phyloP scores from a whole-genome alignment of 2,888 invertebrate genomes.

The Catocala nupta region DNA sequence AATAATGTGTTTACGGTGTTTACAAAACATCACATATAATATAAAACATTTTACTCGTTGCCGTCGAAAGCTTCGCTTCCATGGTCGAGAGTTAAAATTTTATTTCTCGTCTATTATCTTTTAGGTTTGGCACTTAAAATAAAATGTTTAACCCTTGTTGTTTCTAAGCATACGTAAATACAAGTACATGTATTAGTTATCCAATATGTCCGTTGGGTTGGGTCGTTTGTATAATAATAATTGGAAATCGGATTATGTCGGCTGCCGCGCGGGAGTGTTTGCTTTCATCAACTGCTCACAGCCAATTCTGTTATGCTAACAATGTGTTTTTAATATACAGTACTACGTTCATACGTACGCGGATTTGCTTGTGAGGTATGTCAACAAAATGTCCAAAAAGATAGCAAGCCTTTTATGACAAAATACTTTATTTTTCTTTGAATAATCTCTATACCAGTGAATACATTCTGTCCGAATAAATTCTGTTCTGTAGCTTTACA shows the following conservation, averaged over 20 bases:
- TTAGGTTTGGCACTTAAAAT: not conserved
- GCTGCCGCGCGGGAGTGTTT: slow-evolving; percentile 59
- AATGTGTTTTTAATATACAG: slow-evolving; percentile 46
- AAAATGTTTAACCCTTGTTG: not conserved
- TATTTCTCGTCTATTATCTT: too few relatives aligned
- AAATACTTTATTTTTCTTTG: too few relatives aligned
- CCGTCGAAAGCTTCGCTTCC: too few relatives aligned
- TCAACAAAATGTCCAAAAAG: too few relatives aligned
- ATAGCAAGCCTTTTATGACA: too few relatives aligned
- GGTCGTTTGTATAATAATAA: slow-evolving; percentile 69
- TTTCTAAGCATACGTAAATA: slow-evolving; percentile 3
- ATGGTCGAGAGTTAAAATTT: too few relatives aligned
- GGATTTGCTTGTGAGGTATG: not conserved
- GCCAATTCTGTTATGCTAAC: slow-evolving; percentile 55
- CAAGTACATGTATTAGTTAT: slow-evolving; percentile 26
- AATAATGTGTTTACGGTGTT: too few relatives aligned
- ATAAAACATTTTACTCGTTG: too few relatives aligned
- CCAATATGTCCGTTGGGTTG: slow-evolving; percentile 34
- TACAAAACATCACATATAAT: too few relatives aligned
- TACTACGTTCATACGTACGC: not conserved
- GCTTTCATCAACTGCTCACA: slow-evolving; percentile 63
- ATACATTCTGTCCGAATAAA: too few relatives aligned
- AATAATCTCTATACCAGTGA: too few relatives aligned
- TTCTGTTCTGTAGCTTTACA: too few relatives aligned
- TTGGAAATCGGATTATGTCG: slow-evolving; percentile 71